Percentiles rank a stretch among this genome's conserved stretches.
Evolutionary conservation across 1,140 invertebrate genomes (phyloP).

Genomic region (Lucilia sericata): DNA sequence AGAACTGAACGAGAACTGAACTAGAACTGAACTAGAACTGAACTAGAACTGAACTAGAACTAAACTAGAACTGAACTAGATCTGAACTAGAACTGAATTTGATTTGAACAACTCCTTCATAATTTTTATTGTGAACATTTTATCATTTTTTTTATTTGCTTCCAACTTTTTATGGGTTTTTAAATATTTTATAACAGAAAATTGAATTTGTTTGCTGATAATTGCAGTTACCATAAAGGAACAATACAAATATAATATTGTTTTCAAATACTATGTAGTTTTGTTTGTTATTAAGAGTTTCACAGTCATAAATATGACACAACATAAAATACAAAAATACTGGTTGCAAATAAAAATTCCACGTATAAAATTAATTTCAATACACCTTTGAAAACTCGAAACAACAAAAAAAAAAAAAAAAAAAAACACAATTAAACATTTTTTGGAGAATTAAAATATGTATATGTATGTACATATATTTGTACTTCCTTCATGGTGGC

Average conservation of each 20-base stretch:
- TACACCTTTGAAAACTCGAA: neutral
- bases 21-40: too few relatives aligned
- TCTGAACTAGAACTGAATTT: too few relatives aligned
- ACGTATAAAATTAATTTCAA: neutral
- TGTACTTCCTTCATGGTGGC: neutral
- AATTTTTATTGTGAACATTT: too few relatives aligned
- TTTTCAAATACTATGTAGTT: neutral
- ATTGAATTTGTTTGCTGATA: conserved; percentile 8
- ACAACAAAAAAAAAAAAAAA: neutral
- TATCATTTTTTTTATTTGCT: too few relatives aligned
- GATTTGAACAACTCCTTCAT: too few relatives aligned
- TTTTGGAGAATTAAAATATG: neutral
- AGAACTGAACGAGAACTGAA: too few relatives aligned
- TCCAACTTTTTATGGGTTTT: neutral
- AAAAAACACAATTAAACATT: neutral
- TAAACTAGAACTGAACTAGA: too few relatives aligned
- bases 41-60: too few relatives aligned
- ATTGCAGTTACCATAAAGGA: neutral
- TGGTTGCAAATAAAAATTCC: neutral
- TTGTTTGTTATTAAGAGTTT: neutral
- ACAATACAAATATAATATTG: neutral
- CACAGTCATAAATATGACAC: neutral
- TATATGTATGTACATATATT: too few relatives aligned
- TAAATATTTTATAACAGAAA: conserved; percentile 5
- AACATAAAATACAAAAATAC: neutral